Percentiles rank a stretch among this genome's conserved stretches.
Conservation (phyloP, 2,113 vertebrate species). For the Ranitomeya imitator region DNA sequence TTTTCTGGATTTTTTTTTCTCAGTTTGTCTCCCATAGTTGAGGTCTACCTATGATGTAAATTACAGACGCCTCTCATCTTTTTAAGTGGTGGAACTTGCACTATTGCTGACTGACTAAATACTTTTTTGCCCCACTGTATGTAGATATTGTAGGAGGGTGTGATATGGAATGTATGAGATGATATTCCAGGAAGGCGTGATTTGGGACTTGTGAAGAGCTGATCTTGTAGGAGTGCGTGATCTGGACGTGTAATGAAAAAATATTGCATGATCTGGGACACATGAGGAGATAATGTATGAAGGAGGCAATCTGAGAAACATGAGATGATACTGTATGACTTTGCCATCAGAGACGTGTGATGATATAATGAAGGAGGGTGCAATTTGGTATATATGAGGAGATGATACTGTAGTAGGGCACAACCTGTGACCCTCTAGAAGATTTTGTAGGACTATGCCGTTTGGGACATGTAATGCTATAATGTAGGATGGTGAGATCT, state of each 20-base stretch:
- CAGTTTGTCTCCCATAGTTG: too few species aligned
- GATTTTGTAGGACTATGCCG: background rate
- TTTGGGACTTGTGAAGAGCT: too few species aligned
- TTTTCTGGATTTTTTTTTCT: too few species aligned
- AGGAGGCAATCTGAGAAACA: too few species aligned
- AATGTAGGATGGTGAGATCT: background rate
- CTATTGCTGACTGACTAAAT: too few species aligned
- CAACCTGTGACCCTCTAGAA: too few species aligned
- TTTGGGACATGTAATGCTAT: background rate
- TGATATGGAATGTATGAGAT: background rate
- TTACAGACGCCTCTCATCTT: too few species aligned
- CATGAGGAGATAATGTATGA: background rate
- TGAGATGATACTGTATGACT: background rate
- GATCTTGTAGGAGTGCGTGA: background rate
- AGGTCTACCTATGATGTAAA: too few species aligned
- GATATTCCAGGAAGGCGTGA: background rate
- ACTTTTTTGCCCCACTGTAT: too few species aligned
- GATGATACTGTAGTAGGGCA: background rate
- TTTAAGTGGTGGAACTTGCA: too few species aligned
- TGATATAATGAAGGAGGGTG: background rate
- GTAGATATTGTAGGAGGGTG: too few species aligned
- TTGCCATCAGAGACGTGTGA: background rate
- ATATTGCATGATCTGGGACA: background rate
- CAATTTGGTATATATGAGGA: background rate
- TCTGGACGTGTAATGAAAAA: background rate